Conservation (phyloP, 2,888 invertebrate species). For the Hemaris fuciformis region DNA sequence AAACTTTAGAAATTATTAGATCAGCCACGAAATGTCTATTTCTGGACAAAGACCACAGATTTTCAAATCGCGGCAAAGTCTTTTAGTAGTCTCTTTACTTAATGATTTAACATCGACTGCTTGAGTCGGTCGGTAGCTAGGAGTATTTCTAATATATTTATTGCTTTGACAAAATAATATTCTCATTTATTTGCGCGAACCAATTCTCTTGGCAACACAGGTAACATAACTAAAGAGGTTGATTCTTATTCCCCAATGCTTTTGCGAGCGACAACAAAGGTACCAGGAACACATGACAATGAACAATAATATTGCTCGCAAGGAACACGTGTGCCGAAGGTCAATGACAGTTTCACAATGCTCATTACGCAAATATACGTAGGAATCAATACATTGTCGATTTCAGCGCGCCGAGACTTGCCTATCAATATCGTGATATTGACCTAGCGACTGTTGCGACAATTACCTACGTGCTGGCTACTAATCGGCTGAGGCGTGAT, state of each 20-base stretch:
- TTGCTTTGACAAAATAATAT: too few species aligned
- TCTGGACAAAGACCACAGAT: too few species aligned
- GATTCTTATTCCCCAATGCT: not conserved
- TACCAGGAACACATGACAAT: not conserved
- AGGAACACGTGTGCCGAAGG: slow-evolving; percentile 22
- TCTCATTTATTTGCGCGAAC: too few species aligned
- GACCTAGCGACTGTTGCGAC: slow-evolving; percentile 22
- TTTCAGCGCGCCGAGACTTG: slow-evolving; percentile 15
- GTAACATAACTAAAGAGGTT: not conserved
- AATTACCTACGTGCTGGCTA: not conserved
- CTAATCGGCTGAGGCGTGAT: not conserved
- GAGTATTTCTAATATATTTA: too few species aligned
- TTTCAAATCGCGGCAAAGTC: too few species aligned
- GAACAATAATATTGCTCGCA: slow-evolving; percentile 5
- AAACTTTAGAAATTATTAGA: too few species aligned
- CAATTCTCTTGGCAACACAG: too few species aligned
- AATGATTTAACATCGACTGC: too few species aligned
- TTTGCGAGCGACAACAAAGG: not conserved
- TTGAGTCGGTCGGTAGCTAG: too few species aligned
- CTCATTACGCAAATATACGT: slow-evolving; percentile 11
- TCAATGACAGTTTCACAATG: slow-evolving; percentile 31
- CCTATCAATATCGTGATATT: slow-evolving; percentile 22
- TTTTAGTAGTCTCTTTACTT: too few species aligned
- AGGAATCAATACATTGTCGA: slow-evolving; percentile 22
- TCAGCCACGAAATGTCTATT: too few species aligned